These are phyloP conservation scores for Pentamera pediparva DNA, from an alignment of 53 echinoderm and acorn worm genomes.

Conservation along the genomic window DNA sequence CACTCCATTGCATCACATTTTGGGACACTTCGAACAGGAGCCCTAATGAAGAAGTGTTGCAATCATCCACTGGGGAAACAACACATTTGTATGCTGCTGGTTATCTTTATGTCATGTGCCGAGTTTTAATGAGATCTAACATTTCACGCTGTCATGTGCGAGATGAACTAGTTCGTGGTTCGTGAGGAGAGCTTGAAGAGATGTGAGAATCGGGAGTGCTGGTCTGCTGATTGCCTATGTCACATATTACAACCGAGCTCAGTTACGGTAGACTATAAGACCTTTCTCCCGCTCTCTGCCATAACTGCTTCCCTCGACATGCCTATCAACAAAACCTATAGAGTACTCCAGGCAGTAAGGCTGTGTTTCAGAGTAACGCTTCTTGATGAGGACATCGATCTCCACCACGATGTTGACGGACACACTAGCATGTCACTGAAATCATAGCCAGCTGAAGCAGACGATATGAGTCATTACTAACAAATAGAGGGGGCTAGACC, in stretches of 20 bases:
- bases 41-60: neutral
- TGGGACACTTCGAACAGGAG: neutral
- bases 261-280: neutral
- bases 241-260: neutral
- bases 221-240: neutral
- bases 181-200: neutral
- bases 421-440: neutral
- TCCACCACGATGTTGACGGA: neutral
- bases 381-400: neutral
- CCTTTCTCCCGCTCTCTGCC: neutral
- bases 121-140: neutral
- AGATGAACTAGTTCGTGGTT: neutral
- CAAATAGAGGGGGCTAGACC: too few species aligned
- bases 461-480: too few species aligned
- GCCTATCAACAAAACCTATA: neutral
- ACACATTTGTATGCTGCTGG: neutral
- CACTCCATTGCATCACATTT: neutral
- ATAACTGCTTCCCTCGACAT: neutral
- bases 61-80: neutral
- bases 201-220: neutral
- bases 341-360: neutral
- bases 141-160: neutral
- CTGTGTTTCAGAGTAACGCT: neutral
- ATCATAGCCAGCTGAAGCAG: too few species aligned
- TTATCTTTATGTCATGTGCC: neutral